Evolutionary conservation across 2,113 vertebrate genomes (phyloP), one percentile per base, ranked within the genome.

Genomic region (Salvelinus fontinalis): DNA sequence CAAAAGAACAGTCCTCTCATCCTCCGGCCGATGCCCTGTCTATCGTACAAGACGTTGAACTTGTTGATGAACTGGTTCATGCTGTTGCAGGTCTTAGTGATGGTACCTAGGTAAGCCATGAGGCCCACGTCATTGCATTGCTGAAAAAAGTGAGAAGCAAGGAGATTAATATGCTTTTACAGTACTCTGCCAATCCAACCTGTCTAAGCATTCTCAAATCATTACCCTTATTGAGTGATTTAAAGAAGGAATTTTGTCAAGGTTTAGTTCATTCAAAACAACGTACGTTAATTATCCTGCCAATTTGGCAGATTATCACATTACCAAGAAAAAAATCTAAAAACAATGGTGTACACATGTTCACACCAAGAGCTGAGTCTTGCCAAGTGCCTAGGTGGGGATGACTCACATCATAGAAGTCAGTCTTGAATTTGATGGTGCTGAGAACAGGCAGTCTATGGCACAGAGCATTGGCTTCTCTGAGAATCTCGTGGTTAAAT

Each of bases 11-110:
- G 95, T 60, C 97, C 97, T 79, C 97, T 94, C 97, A 98, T 97
- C 78, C 97, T 93, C 9, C 97, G 93, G 66, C 97, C 97, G 6
- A 98, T 96, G 76, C 96, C 96, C 89, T 98, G 97, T 51, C 97
- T 92, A 86, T 98, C 97, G 1, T 98, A 97, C 84, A 98, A 94
- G 68, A 97, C 93, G 82, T 98, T 98, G 91, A 98, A 98, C 90
- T 97, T 98, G 93, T 97, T 98, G 90, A 98, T 97, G 62, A 98
- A 98, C 92, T 97, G 97, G 89, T 98, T 98, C 96, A 97, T 97
- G 87, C 96, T 97, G 92, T 98, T 98, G 90, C 97, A 98, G 3
- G 95, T 96, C 90, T 97, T 97, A 85, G 97, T 98, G 93, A 98
- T 97, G 88, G 95, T 95, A 83, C 97, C 97, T 60, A 97, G 92